Base-by-base conservation (phyloP, 2,888 invertebrate genomes). In the Sinohyriopsis cumingii region DNA sequence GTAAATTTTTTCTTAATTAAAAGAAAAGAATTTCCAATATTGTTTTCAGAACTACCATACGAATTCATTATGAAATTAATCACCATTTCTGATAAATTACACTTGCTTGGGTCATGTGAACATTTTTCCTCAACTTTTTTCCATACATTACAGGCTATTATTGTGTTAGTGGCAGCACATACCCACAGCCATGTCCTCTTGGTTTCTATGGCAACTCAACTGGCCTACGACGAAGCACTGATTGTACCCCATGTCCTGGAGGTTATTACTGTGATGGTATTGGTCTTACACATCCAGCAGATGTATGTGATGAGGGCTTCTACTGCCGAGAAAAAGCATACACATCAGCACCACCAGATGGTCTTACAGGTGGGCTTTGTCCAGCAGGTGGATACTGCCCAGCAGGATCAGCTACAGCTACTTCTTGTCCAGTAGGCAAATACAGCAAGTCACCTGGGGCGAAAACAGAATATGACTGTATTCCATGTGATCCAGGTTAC, bases 211-310 rank as follows among this genome's bases (percentile, higher is more conserved):
- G 87, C 68, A 88, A 89, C 79, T 86, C 85, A 7, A 87, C 87
- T 5, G 75, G 82, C 20, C 75, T 86, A 1, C 75, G 86, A 45
- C 73, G 84, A 55, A 84, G 83, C 64, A 84, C 86, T n/a, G 88
- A 88, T 69, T 89, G 89, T 69, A 86, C 87, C 19, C 88, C 88
- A 0, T 89, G 89, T 63, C 88, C 89, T 15, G 89, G 88, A 25
- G 89, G 89, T 7, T 82, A 86, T 62, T 89, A 89, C 77, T 89
- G 89, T 77, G 88, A 88, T 78, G 88, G 88, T 15, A 86, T 89
- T 20, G 89, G 88, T 12, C 72, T 82, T 12, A 88, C 87, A 20
- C 79, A 73, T 56, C 88, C 89, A 0, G 84, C 87, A 28, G 88
- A 84, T 66, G 80, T 87, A 5, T 87, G 87, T 77, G 87, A 87